A percentile compares a stretch with the other conserved stretches of the same genome.
Conservation (phyloP, 2,888 invertebrate genomes). For the Heliconius hortense region DNA sequence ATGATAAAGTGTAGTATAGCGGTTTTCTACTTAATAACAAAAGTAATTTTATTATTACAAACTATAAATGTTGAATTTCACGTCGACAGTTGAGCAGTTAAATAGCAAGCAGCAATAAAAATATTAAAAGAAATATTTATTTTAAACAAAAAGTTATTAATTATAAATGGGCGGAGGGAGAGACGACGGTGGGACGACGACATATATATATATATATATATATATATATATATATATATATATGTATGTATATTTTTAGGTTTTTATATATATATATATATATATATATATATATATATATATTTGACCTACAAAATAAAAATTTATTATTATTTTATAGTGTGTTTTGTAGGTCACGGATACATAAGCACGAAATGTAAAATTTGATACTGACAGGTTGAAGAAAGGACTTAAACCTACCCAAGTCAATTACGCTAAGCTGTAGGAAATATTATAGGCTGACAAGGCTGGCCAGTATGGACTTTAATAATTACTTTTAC, state of each 20-base stretch:
- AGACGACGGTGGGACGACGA: too few species aligned
- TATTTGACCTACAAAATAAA: too few species aligned
- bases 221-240: too few species aligned
- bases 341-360: background rate
- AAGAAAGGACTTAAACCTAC: constrained; percentile 7
- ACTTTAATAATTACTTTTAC: constrained; percentile 5
- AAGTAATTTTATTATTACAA: constrained; percentile 17
- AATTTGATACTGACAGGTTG: constrained; percentile 1
- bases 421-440: constrained; percentile 18
- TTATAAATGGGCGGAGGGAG: too few species aligned
- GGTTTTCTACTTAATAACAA: constrained; percentile 16
- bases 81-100: constrained; percentile 10
- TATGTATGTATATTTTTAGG: too few species aligned
- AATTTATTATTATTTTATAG: background rate
- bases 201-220: too few species aligned
- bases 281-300: too few species aligned
- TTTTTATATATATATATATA: too few species aligned
- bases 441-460: constrained; percentile 7
- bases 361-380: background rate
- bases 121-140: background rate
- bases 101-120: background rate
- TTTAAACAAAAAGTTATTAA: background rate
- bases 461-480: background rate
- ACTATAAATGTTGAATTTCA: constrained; percentile 15
- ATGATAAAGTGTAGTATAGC: background rate